Base-by-base conservation (phyloP, 2,888 invertebrate species). In the Calliscelio sp. region DNA sequence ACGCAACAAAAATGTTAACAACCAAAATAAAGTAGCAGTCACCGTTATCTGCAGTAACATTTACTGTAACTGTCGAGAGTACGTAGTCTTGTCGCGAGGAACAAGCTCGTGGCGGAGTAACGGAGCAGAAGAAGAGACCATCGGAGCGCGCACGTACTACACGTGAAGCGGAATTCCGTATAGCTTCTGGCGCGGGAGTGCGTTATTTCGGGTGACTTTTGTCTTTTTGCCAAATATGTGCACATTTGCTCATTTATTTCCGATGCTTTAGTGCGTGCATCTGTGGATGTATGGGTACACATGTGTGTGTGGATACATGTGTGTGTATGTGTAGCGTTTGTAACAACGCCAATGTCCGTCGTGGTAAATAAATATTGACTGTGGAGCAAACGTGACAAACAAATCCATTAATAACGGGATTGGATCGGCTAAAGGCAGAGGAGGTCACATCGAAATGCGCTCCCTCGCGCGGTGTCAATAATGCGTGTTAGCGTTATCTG, bases 331-430 rank as follows among this genome's bases (percentile, higher is more conserved):
- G 82, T 86, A 35, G 73, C n/a, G n/a, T 78, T 88, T 86, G 89
- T 87, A 88, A 86, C 88, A 84, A 82, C 82, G 87, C 85, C 83
- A 85, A 88, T 86, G 87, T 86, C 86, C 86, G 79, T 73, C 84
- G 84, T 87, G 87, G 89, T 90, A 89, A 91, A 91, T 91, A 92
- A 92, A 92, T 91, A 91, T 92, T 91, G 90, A 90, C 90, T 85
- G 87, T 89, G 85, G 89, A 86, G 77, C 88, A 81, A 87, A 88
- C 88, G 90, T 87, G 90, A 89, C 90, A 90, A 92, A 92, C 92
- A 89, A 91, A 91, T 90, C 90, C 91, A 91, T 92, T 91, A 91
- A 91, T 92, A 92, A 91, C 89, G 89, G 87, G 88, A 91, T 81
- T 84, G 81, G 89, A 88, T 88, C 88, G 89, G 88, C 90, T 86